Evolutionary conservation across 2,113 vertebrate species (phyloP).

Genomic region (Chlorodrepanis virens): DNA sequence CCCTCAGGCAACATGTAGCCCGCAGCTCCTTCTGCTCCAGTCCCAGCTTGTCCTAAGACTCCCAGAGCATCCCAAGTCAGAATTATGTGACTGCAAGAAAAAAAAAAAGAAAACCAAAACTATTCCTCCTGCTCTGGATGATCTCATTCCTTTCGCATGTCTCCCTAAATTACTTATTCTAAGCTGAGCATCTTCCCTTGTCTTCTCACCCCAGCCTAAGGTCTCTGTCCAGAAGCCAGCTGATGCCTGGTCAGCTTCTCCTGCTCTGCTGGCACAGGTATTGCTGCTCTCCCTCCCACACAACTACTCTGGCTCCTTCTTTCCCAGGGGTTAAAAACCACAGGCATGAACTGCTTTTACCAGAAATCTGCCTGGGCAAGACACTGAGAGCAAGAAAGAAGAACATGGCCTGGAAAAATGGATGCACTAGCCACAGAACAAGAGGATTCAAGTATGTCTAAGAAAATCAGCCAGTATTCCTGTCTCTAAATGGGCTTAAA

Average conservation of each 20-base stretch:
- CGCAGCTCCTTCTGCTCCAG: neutral
- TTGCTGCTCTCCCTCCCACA: neutral
- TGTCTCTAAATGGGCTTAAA: neutral
- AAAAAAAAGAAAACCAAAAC: neutral
- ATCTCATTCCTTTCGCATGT: neutral
- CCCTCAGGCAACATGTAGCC: accelerated
- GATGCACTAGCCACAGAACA: neutral
- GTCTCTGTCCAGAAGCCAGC: neutral
- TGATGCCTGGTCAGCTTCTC: neutral
- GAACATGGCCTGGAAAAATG: neutral
- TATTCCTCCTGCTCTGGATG: neutral
- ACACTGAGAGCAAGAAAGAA: neutral
- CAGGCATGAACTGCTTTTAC: neutral
- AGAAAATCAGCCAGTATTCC: neutral
- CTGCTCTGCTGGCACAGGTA: neutral
- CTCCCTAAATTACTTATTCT: neutral
- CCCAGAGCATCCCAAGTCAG: neutral
- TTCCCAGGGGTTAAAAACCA: neutral
- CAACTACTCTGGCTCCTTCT: neutral
- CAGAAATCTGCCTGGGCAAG: neutral
- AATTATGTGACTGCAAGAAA: neutral
- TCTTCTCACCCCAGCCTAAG: neutral
- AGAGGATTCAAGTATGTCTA: neutral
- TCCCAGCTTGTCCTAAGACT: neutral
- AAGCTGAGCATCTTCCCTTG: neutral